These are phyloP conservation scores for Calycopis cecrops DNA, from an alignment of 1,140 invertebrate species.

Conservation along the genomic window DNA sequence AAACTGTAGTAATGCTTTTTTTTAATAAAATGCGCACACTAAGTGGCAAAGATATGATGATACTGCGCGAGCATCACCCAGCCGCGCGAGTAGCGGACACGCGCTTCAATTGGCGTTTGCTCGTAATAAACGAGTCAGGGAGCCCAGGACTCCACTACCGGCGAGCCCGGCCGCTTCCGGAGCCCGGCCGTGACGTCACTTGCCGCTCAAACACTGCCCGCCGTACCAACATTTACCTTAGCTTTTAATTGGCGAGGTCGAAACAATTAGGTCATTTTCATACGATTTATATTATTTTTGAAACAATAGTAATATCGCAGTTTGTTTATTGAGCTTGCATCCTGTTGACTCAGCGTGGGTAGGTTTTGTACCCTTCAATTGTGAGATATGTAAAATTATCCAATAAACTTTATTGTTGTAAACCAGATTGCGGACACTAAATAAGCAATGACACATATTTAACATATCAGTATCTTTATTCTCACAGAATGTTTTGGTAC, in stretches of 20 bases:
- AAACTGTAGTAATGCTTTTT: constrained; percentile 9
- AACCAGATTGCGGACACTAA: neutral
- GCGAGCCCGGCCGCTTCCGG: constrained; percentile 53
- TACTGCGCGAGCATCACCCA: constrained; percentile 44
- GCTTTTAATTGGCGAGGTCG: constrained; percentile 71
- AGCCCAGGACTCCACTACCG: constrained; percentile 50
- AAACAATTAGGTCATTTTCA: constrained; percentile 63
- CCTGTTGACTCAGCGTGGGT: neutral
- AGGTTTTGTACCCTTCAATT: neutral
- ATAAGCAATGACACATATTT: constrained; percentile 2
- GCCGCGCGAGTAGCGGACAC: constrained; percentile 57
- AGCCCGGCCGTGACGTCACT: constrained; percentile 56
- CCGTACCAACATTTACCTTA: constrained; percentile 55
- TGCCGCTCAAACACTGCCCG: constrained; percentile 42
- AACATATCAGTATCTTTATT: neutral
- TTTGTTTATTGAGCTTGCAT: constrained; percentile 17
- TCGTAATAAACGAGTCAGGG: constrained; percentile 57
- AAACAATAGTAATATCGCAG: constrained; percentile 32
- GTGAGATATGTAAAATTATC: neutral
- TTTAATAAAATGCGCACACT: constrained; percentile 29
- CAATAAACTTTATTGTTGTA: constrained; percentile 8
- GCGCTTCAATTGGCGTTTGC: constrained; percentile 62
- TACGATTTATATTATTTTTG: constrained; percentile 45
- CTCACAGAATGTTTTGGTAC: neutral
- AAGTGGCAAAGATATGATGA: constrained; percentile 38